Percentiles rank a stretch among this genome's conserved stretches.
Evolutionary conservation across 2,797 vertebrate genomes (phyloP).

Genomic region (Percopsis omiscomaycus): DNA sequence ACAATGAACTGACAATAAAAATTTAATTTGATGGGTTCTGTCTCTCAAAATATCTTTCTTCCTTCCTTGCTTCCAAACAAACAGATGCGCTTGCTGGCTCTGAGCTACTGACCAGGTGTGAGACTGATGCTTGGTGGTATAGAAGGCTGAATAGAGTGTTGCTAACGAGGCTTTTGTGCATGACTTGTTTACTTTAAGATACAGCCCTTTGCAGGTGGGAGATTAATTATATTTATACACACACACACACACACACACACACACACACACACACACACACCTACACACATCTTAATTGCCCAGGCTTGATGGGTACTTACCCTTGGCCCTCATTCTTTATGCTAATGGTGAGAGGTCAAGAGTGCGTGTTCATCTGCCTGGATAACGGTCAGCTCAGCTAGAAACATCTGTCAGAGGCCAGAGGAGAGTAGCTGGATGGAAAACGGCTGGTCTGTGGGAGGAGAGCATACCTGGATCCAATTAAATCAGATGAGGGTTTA

Average conservation of each 20-base stretch:
- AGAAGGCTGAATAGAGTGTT: too few relatives aligned
- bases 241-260: constrained; percentile 23
- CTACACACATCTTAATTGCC: constrained; percentile 67
- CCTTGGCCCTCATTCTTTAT: constrained; percentile 71
- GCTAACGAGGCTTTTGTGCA: too few relatives aligned
- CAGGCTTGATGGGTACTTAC: constrained; percentile 76
- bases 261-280: constrained; percentile 42
- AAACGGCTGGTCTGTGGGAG: background rate
- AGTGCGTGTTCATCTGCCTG: constrained; percentile 65
- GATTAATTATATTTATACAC: constrained; percentile 45
- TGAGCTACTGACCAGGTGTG: too few relatives aligned
- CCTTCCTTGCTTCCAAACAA: too few relatives aligned
- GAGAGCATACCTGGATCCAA: too few relatives aligned
- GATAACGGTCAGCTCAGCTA: constrained; percentile 68
- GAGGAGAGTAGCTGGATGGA: constrained; percentile 46
- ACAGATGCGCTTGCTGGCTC: too few relatives aligned
- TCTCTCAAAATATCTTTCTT: too few relatives aligned
- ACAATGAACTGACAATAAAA: too few relatives aligned
- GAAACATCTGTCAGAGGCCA: constrained; percentile 61
- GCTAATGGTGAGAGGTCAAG: constrained; percentile 70
- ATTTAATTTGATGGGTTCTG: too few relatives aligned
- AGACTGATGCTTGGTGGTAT: too few relatives aligned
- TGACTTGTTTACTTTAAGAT: constrained; percentile 1
- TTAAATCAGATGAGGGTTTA: too few relatives aligned
- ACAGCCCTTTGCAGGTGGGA: constrained; percentile 25